Evolutionary conservation across 2,113 vertebrate genomes (phyloP).

Genomic region (Neopipo cinnamomea): DNA sequence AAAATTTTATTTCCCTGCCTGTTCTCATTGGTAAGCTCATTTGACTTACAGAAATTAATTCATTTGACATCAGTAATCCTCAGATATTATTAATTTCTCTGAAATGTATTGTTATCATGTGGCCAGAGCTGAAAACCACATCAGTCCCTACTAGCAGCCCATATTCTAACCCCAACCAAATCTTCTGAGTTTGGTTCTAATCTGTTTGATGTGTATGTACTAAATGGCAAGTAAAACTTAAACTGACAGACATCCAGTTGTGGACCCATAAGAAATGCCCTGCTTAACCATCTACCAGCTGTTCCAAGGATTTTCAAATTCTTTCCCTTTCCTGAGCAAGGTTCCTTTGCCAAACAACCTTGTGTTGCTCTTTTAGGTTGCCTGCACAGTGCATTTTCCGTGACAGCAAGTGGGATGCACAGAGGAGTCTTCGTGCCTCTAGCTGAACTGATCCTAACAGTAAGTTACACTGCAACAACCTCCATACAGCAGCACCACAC

Average conservation of each 20-base stretch:
- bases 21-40: background rate
- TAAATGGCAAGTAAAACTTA: too few relatives aligned
- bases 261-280: background rate
- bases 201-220: too few relatives aligned
- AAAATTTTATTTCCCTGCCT: background rate
- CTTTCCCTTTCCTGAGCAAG: background rate
- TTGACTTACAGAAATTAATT: background rate
- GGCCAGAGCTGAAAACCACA: background rate
- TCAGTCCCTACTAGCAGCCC: background rate
- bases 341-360: background rate
- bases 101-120: background rate
- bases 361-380: background rate
- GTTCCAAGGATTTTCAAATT: background rate
- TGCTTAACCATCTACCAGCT: background rate
- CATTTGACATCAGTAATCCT: background rate
- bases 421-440: background rate
- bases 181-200: background rate
- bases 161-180: background rate
- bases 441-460: background rate
- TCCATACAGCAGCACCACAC: fast-evolving
- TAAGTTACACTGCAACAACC: fast-evolving
- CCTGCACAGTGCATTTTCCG: background rate
- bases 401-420: fast-evolving
- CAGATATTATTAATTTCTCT: background rate
- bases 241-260: fast-evolving